Conservation (phyloP, 2,888 invertebrate genomes). For the Strigamia crassipes region DNA sequence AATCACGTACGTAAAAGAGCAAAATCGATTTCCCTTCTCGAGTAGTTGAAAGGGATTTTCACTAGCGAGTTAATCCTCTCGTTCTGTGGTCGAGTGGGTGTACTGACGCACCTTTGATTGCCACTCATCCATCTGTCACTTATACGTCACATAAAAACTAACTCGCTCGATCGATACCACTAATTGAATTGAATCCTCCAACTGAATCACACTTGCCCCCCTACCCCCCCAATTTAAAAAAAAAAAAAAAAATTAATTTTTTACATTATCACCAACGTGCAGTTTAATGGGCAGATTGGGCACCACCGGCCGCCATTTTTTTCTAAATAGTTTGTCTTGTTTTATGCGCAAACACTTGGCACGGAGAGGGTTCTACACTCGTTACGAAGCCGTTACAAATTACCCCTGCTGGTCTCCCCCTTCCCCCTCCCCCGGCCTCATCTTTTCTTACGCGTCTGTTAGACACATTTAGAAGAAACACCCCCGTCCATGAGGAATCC, state of each 20-base stretch:
- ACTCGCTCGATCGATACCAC: background rate
- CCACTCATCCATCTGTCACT: slow-evolving; percentile 15
- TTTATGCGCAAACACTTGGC: slow-evolving; percentile 7
- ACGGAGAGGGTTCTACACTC: background rate
- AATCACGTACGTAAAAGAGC: background rate
- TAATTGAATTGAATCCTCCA: background rate
- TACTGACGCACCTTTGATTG: slow-evolving; percentile 10
- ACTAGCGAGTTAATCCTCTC: slow-evolving; percentile 24
- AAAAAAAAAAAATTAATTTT: too few species aligned
- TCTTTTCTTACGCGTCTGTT: slow-evolving; percentile 13
- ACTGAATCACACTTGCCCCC: background rate
- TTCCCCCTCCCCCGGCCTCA: background rate
- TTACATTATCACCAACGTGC: too few species aligned
- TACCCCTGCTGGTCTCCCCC: background rate
- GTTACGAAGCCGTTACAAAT: slow-evolving; percentile 30
- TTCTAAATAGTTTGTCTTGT: slow-evolving; percentile 30
- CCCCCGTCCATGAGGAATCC: background rate
- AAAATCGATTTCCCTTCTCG: background rate
- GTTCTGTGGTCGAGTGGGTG: slow-evolving; percentile 22
- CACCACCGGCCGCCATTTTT: background rate
- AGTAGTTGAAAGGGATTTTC: background rate
- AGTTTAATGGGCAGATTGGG: too few species aligned
- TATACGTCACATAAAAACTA: background rate
- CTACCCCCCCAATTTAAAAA: too few species aligned
- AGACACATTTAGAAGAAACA: slow-evolving; percentile 12